phyloP scores from a whole-genome alignment of 2,797 vertebrate genomes.

The Aplochiton taeniatus region DNA sequence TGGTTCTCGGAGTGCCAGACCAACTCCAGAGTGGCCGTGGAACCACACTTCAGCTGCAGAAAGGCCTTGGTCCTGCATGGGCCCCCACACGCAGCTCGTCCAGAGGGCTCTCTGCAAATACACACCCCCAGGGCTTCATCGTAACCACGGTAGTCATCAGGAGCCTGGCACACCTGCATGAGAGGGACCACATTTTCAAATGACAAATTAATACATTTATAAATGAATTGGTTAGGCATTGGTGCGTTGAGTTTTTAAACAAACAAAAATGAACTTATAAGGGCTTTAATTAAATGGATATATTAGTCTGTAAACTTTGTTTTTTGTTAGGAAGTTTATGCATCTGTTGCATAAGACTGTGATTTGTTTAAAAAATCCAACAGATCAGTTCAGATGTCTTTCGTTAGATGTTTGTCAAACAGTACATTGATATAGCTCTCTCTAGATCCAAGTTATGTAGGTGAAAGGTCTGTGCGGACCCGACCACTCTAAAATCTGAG shows the following conservation, averaged over 20 bases:
- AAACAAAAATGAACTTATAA: no score
- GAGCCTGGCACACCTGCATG: slow-evolving; percentile 80
- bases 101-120: slow-evolving; percentile 70
- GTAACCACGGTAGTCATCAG: slow-evolving; percentile 77
- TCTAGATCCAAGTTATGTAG: no score
- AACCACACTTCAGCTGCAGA: slow-evolving; percentile 68
- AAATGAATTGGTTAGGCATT: not conserved
- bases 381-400: no score
- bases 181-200: not conserved
- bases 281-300: no score
- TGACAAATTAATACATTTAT: slow-evolving; percentile 2
- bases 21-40: slow-evolving; percentile 68
- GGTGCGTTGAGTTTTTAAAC: not conserved
- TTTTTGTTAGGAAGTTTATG: no score
- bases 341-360: no score
- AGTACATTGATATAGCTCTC: no score
- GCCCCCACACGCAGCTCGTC: slow-evolving; percentile 66
- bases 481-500: no score
- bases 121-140: slow-evolving; percentile 85
- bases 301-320: no score
- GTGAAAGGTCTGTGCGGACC: no score
- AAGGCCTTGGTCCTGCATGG: slow-evolving; percentile 63
- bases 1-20: slow-evolving; percentile 58
- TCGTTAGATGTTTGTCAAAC: no score
- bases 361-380: no score